These are phyloP conservation scores for Sminthurides aquaticus DNA, from an alignment of 2,888 invertebrate species.

Conservation along the genomic window DNA sequence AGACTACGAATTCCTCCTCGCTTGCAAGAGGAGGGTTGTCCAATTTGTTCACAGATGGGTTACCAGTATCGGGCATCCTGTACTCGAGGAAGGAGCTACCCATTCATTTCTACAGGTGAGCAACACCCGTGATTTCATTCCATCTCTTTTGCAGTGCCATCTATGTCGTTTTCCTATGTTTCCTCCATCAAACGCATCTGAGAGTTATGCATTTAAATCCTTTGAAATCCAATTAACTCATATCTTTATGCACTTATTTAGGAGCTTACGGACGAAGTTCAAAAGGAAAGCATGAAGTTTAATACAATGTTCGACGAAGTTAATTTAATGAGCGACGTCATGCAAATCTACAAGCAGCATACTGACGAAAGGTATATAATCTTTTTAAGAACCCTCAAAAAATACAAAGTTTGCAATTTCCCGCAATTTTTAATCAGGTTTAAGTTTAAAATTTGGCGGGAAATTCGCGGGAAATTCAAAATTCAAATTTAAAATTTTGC, in stretches of 20 bases:
- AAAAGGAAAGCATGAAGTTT: slow-evolving; percentile 57
- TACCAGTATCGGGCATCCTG: slow-evolving; percentile 58
- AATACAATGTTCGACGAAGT: slow-evolving; percentile 60
- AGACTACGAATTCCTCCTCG: slow-evolving; percentile 60
- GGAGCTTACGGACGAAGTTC: slow-evolving; percentile 63
- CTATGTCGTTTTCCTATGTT: not conserved
- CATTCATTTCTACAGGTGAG: slow-evolving; percentile 63
- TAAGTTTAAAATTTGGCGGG: not conserved
- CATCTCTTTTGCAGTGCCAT: not conserved
- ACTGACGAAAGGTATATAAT: slow-evolving; percentile 53
- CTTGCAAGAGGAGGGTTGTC: slow-evolving; percentile 66
- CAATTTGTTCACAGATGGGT: slow-evolving; percentile 61
- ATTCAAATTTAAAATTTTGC: slow-evolving; percentile 1
- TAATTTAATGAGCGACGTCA: slow-evolving; percentile 61
- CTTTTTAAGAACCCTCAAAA: too few relatives aligned
- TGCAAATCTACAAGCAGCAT: slow-evolving; percentile 57
- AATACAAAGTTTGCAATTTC: too few relatives aligned
- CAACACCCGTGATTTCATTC: too few relatives aligned
- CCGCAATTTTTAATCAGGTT: not conserved
- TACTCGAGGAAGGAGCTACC: slow-evolving; percentile 65
- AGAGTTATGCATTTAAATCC: too few relatives aligned
- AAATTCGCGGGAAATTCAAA: not conserved
- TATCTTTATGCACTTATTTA: slow-evolving; percentile 43
- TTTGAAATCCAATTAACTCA: too few relatives aligned
- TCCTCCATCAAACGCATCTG: not conserved